Conservation (phyloP, 2,113 vertebrate genomes). For the Lontra canadensis region DNA sequence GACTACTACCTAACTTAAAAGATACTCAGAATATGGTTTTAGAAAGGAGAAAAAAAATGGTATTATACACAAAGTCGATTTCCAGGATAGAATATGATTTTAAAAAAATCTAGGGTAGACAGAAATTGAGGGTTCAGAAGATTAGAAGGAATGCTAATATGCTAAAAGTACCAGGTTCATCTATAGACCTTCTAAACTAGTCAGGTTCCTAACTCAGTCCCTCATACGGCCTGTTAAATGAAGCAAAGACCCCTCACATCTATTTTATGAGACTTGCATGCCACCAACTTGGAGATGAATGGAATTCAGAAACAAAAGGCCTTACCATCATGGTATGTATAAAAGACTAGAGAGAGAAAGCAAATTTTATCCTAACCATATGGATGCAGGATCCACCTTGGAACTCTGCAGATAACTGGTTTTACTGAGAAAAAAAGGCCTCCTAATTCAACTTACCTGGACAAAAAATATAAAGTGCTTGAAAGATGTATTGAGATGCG, state of each 20-base stretch:
- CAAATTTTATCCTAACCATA: conserved; percentile 1
- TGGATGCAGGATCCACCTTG: background rate
- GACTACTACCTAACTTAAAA: conserved; percentile 25
- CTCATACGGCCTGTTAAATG: background rate
- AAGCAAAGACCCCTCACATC: background rate
- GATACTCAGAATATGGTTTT: background rate
- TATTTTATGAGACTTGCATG: background rate
- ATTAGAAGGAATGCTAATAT: background rate
- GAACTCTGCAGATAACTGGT: background rate
- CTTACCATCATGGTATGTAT: background rate
- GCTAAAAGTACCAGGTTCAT: background rate
- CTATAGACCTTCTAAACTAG: background rate
- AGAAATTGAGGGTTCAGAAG: background rate
- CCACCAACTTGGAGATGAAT: background rate
- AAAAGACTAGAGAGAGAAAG: background rate
- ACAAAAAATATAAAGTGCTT: conserved; percentile 93
- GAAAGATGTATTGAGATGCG: conserved; percentile 91
- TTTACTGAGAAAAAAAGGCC: background rate
- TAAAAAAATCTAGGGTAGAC: background rate
- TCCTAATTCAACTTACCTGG: conserved; percentile 82
- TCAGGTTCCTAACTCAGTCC: background rate
- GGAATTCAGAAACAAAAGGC: background rate
- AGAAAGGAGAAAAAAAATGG: background rate
- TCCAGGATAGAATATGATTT: background rate
- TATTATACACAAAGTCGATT: background rate